Base-by-base conservation (phyloP, 2,888 invertebrate genomes). In the Chironomus riparius region DNA sequence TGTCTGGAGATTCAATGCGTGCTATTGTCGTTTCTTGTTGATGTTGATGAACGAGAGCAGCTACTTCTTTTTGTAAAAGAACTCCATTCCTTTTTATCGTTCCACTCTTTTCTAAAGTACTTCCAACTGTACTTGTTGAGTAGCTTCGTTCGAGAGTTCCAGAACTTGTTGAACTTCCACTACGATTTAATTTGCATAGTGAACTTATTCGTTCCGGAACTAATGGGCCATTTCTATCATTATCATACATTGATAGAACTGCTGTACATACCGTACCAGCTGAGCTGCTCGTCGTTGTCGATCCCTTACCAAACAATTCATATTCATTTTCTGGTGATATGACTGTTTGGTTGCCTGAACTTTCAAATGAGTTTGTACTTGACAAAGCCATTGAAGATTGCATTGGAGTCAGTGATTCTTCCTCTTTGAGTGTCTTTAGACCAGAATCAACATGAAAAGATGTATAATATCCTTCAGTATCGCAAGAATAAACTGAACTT, bases 361-460 rank as follows among this genome's bases (percentile, higher is more conserved):
- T 90, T 78, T 90, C 89, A 76, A 88, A 88, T 48, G 91, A 90
- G 81, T 88, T 91, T 10, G 89, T 90, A 74, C 83, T 82, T 2
- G 82, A 82, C 78, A 92, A 86, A 68, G 91, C 89, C 69, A 87
- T 89, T 68, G 90, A 90, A 12, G 88, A 88, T 81, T 91, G 91
- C 81, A 92, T 82, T 1, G 93, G 92, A 24, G 90, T 91, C 78
- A 89, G 88, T 0, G 91, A 91, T 78, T 90, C 87, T 79, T 91
- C 91, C 83, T 94, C 94, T 81, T 92, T 91, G 13, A 94, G 85
- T 0, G 94, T 93, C 81, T 93, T 93, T 78, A 98, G 84, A 0
- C 97, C 97, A 76, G 95, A 95, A 83, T 98, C 97, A 88, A 95
- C 91, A 83, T 98, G 97, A 86, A 98, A 98, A 21, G 97, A 97